phyloP scores from a whole-genome alignment of 2,797 vertebrate species.

The Percopsis omiscomaycus region DNA sequence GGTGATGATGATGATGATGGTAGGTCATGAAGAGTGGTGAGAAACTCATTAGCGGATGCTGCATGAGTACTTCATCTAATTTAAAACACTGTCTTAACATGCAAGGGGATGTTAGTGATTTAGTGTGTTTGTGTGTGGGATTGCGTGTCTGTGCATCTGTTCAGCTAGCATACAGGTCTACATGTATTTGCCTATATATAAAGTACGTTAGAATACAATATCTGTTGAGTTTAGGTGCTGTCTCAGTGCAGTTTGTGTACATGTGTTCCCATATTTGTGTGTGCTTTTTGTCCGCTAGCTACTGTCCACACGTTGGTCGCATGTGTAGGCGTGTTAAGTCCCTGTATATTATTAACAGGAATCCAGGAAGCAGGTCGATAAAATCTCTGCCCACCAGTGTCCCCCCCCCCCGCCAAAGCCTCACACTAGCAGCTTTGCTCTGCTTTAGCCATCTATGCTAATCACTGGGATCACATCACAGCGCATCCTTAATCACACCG shows the following conservation, averaged over 20 bases:
- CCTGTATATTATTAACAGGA: conserved; percentile 72
- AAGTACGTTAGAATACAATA: too few species aligned
- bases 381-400: conserved; percentile 68
- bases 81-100: conserved; percentile 21
- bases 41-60: conserved; percentile 46
- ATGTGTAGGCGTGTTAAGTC: conserved; percentile 68
- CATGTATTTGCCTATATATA: not conserved
- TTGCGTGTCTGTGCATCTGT: not conserved
- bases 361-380: conserved; percentile 69
- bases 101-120: conserved; percentile 14
- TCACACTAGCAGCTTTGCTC: conserved; percentile 58
- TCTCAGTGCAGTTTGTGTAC: conserved; percentile 20
- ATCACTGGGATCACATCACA: conserved; percentile 69
- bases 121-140: conserved; percentile 15
- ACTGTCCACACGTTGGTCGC: conserved; percentile 23
- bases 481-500: conserved; percentile 72
- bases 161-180: not conserved
- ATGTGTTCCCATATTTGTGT: conserved; percentile 11
- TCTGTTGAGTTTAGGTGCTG: not conserved
- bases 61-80: conserved; percentile 33
- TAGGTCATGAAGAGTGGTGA: conserved; percentile 17
- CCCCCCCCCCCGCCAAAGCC: conserved; percentile 60
- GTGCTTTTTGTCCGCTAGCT: not conserved
- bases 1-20: conserved; percentile 18
- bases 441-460: conserved; percentile 63